Evolutionary conservation across 2,113 vertebrate species (phyloP), one percentile per base, ranked within the genome.

Genomic region (Natator depressus): DNA sequence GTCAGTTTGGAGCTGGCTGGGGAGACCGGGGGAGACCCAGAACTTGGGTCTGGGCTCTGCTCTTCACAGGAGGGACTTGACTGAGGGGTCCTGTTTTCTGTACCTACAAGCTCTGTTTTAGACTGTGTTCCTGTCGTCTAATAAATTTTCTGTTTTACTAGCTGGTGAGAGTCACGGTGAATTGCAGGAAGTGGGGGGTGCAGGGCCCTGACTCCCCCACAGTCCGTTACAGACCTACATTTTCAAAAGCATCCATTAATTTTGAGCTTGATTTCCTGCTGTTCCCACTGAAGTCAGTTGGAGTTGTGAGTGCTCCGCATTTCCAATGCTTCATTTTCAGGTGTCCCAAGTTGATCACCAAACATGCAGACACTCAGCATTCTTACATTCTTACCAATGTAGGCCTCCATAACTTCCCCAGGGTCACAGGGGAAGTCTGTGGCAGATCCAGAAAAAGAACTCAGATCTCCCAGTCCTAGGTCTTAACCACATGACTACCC

Each of bases 391-490:
- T 75, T 75, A 75, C 4, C 20, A 75, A 42, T 75, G 42, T 75
- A 75, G 38, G 38, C 20, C 90, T 91, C 50, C 85, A 83, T 91
- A 50, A 88, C 95, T 91, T 87, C 79, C 38, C 69, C 75, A 95
- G 88, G 29, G 78, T 82, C 90, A 82, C 35, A 12, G 53, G 62
- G 87, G 93, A 95, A 94, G 83, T 62, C 94, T 89, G 65, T 12
- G 55, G 79, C 89, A 91, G 76, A 90, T 75, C 84, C 89, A 94
- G 84, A 82, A 42, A 42, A 19, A 22, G 69, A 75, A 42, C 10
- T 75, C 20, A 75, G 20, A 92, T 96, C 65, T 90, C 57, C 53
- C 79, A 85, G 91, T 62, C 81, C 82, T 95, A 59, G 93, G 84
- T 92, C 2, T 1, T 85, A 88, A 86, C 20, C 69, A 75, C 20